Percentiles rank a stretch among this genome's conserved stretches.
phyloP scores from a whole-genome alignment of 2,113 vertebrate genomes.

The Platichthys stellatus region DNA sequence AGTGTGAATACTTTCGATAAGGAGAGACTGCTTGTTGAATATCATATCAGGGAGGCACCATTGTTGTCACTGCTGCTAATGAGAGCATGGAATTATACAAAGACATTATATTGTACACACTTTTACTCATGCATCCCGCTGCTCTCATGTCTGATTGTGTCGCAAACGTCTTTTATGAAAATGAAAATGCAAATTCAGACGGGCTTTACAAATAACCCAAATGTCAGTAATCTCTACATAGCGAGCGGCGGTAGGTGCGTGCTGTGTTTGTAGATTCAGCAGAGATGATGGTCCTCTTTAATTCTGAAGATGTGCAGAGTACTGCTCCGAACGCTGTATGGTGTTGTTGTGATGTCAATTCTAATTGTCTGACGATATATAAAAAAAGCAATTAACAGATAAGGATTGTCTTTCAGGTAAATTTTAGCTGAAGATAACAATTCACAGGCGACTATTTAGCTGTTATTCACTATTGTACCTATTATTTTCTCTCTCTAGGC shows the following conservation, averaged over 20 bases:
- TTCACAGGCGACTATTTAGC: too few species aligned
- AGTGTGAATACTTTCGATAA: too few species aligned
- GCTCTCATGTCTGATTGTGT: background rate
- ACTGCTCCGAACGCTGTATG: too few species aligned
- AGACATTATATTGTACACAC: background rate
- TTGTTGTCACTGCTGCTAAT: slow-evolving; percentile 1
- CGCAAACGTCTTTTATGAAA: slow-evolving; percentile 8
- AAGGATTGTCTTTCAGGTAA: background rate
- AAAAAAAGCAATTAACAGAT: too few species aligned
- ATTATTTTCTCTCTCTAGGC: background rate
- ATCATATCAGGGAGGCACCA: background rate
- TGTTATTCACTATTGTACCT: too few species aligned
- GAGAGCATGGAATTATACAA: background rate
- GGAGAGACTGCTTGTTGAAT: background rate
- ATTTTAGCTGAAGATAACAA: too few species aligned
- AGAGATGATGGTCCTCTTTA: background rate
- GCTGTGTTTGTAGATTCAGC: background rate
- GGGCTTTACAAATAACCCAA: slow-evolving; percentile 13
- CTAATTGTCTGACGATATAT: too few species aligned
- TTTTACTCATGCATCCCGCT: background rate
- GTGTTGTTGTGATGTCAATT: too few species aligned
- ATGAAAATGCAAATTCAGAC: slow-evolving; percentile 32
- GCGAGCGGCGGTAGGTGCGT: background rate
- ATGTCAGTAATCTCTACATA: background rate
- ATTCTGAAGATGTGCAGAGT: background rate